Percentiles rank a stretch among this genome's conserved stretches.
Conservation (phyloP, 2,888 invertebrate species). For the Dasysyrphus albostriatus region DNA sequence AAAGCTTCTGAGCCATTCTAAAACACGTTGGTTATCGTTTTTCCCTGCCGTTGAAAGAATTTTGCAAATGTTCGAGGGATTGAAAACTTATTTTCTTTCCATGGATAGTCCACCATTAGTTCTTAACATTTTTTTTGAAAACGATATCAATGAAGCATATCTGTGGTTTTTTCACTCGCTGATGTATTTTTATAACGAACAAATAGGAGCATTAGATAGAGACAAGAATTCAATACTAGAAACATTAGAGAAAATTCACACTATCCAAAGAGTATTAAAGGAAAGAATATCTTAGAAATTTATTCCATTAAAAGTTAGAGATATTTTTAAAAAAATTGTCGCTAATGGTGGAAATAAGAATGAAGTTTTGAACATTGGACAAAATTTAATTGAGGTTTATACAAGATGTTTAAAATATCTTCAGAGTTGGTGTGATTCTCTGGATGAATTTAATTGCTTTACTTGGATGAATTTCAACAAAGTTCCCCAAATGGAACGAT, state of each 20-base stretch:
- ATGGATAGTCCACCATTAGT: slow-evolving; percentile 29
- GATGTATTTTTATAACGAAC: slow-evolving; percentile 12
- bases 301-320: not conserved
- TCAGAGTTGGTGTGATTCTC: too few species aligned
- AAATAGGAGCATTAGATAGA: slow-evolving; percentile 37
- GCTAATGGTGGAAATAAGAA: too few species aligned
- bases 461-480: too few species aligned
- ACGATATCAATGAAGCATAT: slow-evolving; percentile 46
- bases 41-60: slow-evolving; percentile 22
- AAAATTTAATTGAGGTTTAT: too few species aligned
- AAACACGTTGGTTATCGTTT: slow-evolving; percentile 27
- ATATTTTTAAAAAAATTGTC: too few species aligned
- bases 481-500: too few species aligned
- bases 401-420: too few species aligned
- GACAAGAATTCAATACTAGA: slow-evolving; percentile 31
- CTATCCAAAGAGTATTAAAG: too few species aligned
- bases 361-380: too few species aligned
- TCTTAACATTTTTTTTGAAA: slow-evolving; percentile 37
- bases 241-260: not conserved
- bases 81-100: slow-evolving; percentile 46
- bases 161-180: slow-evolving; percentile 28
- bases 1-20: slow-evolving; percentile 8
- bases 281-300: too few species aligned
- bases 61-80: slow-evolving; percentile 35
- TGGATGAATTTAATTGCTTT: too few species aligned